These are phyloP conservation scores for Anthoscopus minutus DNA, from an alignment of 2,113 vertebrate genomes.

Conservation along the genomic window DNA sequence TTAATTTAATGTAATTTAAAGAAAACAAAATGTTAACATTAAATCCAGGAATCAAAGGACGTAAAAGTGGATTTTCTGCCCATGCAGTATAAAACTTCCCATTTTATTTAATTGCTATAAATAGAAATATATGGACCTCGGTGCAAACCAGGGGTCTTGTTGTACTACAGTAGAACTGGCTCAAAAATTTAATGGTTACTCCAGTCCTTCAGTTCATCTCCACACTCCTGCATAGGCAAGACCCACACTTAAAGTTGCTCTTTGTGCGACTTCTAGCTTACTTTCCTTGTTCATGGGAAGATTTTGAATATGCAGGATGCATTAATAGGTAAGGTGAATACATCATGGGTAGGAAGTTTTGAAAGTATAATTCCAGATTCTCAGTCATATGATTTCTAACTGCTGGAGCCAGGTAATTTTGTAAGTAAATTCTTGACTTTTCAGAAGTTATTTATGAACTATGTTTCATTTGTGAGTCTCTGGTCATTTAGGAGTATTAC, in stretches of 20 bases:
- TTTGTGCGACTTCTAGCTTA: background rate
- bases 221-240: background rate
- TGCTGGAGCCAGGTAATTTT: background rate
- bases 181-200: background rate
- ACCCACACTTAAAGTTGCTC: background rate
- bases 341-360: background rate
- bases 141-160: background rate
- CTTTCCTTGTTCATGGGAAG: background rate
- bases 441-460: background rate
- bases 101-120: background rate
- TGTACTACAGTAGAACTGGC: background rate
- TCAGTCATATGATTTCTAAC: background rate
- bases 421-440: background rate
- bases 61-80: background rate
- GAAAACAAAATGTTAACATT: background rate
- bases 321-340: background rate
- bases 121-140: background rate
- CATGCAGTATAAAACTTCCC: background rate
- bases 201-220: background rate
- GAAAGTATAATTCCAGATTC: background rate
- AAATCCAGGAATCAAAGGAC: background rate
- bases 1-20: background rate
- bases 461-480: background rate
- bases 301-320: background rate
- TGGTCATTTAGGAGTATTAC: background rate